Base-by-base conservation (phyloP, 2,797 vertebrate species). In the Kryptopterus vitreolus region DNA sequence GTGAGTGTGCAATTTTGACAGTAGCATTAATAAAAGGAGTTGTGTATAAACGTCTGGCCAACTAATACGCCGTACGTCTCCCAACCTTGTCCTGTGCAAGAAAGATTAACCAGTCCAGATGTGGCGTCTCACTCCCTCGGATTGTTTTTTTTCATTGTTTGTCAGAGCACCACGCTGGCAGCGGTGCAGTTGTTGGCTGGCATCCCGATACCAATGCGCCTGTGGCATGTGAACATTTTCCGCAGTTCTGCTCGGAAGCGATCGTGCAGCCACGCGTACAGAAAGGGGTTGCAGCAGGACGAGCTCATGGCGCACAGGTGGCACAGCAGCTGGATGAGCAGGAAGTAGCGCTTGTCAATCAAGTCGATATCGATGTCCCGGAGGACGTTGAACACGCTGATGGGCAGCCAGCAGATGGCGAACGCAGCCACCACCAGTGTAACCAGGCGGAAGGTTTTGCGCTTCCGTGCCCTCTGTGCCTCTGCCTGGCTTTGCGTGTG, bases 291-390 rank as follows among this genome's bases (percentile, higher is more conserved):
- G 78, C 95, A 96, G 89, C 96, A 96, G 66, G 95, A 95, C 0
- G 96, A 96, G 86, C 94, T 96, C 96, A 96, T 96, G 12, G 95
- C 95, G 0, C 95, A 95, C 88, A 95, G 92, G 87, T 96, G 95
- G 79, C 96, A 96, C 48, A 96, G 89, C 83, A 96, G 89, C 91
- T 96, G 96, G 70, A 96, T 94, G 75, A 96, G 93, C 84, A 96
- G 89, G 75, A 96, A 96, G 87, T 95, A 96, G 58, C 89, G 92
- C 89, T 96, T 96, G 81, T 95, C 91, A 7, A 96, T 96, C 80
- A 96, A 90, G 81, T 91, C 87, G 11, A 96, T 96, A 89, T 96
- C 92, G 57, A 96, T 94, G 85, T 96, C 96, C 0, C 96, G 93
- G 57, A 96, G 90, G 70, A 96, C 90, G 73, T 96, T 96, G 86